A percentile compares a stretch with the other conserved stretches of the same genome.
Conservation (phyloP, 2,797 vertebrate genomes). For the Crocidura indochinensis region DNA sequence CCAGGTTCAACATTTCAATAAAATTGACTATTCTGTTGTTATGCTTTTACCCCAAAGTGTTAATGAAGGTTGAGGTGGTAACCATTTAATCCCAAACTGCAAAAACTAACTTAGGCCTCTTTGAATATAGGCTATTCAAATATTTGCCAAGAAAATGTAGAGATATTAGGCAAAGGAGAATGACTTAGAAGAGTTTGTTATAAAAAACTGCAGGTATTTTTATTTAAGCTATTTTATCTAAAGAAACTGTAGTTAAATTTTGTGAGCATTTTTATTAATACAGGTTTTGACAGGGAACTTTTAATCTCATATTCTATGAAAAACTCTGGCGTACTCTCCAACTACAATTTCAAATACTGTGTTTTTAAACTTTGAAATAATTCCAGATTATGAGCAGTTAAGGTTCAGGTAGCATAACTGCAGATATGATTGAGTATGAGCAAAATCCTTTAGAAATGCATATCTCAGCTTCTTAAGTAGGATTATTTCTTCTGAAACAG, state of each 20-base stretch:
- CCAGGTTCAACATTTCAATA: background rate
- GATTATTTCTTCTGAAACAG: constrained; percentile 59
- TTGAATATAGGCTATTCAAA: background rate
- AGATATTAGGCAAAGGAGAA: background rate
- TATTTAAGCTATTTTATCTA: constrained; percentile 13
- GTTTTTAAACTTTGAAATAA: constrained; percentile 45
- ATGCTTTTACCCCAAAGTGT: too few relatives aligned
- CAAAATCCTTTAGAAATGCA: constrained; percentile 44
- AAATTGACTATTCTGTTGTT: too few relatives aligned
- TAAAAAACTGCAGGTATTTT: background rate
- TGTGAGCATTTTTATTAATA: constrained; percentile 2
- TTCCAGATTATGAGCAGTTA: constrained; percentile 17
- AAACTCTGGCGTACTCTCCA: constrained; percentile 1
- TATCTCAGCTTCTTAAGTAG: constrained; percentile 53
- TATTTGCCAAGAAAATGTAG: background rate
- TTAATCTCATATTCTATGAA: constrained; percentile 33
- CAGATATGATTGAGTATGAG: constrained; percentile 62
- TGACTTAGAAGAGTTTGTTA: background rate
- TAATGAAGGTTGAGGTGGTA: too few relatives aligned
- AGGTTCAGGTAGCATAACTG: background rate
- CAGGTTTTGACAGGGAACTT: constrained; percentile 44
- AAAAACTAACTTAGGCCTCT: background rate
- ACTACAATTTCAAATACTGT: constrained; percentile 31
- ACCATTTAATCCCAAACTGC: too few relatives aligned
- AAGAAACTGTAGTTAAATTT: constrained; percentile 31